Base-by-base conservation (phyloP, 2,797 vertebrate species). In the Tokudaia tokunoshimensis region DNA sequence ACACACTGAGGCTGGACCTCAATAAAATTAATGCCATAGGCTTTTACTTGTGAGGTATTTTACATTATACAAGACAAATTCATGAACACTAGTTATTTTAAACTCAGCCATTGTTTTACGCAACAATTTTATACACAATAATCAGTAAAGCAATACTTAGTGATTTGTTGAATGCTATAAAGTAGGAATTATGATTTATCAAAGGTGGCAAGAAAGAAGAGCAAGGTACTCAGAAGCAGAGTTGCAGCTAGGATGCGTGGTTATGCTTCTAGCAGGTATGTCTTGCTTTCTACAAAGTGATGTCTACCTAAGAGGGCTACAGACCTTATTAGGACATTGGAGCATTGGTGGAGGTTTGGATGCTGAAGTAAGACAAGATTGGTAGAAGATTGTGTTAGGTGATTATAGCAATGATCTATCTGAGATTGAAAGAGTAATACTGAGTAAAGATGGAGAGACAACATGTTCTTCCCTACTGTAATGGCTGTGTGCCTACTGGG, bases 291-390 rank as follows among this genome's bases (percentile, higher is more conserved):
- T 31, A 17, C 8, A 31, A n/a, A 63, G 1, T 75, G 82, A 2
- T 47, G 15, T 13, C 50, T 19, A 12, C 0, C 3, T 3, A 20
- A 31, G 26, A 52, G 11, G 17, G 5, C 0, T 2, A 4, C 6
- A 11, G n/a, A 78, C 5, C 13, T 7, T 8, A 37, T 6, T 22
- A 1, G 3, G 2, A 52, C 6, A 70, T 44, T 26, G 63, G 24
- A 4, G 10, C 22, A 20, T 22, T 12, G 22, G 17, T 89, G 41
- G 61, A 57, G 41, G 41, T 41, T 0, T 13, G 5, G 8, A 14
- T 74, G 4, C 13, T 59, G 1, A 76, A 7, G 31, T 37, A 20
- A 31, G 31, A 76, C 31, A 13, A n/a, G 59, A 31, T 10, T 31
- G 22, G 41, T 20, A 6, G 89, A 82, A 31, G 1, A 5, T 14